These are phyloP conservation scores for Heliangelus exortis DNA, from an alignment of 2,797 vertebrate species.

Conservation along the genomic window DNA sequence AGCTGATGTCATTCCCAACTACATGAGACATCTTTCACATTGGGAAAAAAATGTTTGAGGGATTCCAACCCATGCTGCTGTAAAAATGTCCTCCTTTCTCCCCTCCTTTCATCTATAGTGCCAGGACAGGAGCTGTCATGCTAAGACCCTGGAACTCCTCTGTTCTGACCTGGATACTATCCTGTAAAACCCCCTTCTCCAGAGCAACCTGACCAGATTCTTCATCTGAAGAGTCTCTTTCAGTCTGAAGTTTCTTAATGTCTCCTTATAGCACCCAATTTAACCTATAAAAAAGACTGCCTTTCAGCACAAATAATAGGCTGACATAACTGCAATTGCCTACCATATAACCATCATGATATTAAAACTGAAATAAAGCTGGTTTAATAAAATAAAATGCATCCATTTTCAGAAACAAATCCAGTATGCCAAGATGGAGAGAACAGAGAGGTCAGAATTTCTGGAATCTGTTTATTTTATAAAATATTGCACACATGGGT, in stretches of 20 bases:
- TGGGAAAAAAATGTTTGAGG: background rate
- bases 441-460: background rate
- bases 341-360: background rate
- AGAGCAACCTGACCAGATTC: background rate
- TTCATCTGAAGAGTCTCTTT: fast-evolving
- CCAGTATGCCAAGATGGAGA: background rate
- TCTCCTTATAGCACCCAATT: background rate
- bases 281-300: background rate
- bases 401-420: background rate
- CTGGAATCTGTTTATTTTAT: slow-evolving; percentile 29
- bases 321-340: background rate
- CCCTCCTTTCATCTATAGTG: background rate
- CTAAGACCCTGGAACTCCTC: fast-evolving
- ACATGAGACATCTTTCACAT: background rate
- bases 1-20: background rate
- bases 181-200: background rate
- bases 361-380: background rate
- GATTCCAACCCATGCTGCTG: background rate
- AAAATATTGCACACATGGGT: slow-evolving; percentile 39
- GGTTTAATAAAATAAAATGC: background rate
- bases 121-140: background rate
- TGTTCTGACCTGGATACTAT: fast-evolving
- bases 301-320: background rate
- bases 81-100: background rate
- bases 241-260: background rate